Percentiles rank a stretch among this genome's conserved stretches.
Conservation (phyloP, 2,797 vertebrate genomes). For the Acanthurus lineatus region DNA sequence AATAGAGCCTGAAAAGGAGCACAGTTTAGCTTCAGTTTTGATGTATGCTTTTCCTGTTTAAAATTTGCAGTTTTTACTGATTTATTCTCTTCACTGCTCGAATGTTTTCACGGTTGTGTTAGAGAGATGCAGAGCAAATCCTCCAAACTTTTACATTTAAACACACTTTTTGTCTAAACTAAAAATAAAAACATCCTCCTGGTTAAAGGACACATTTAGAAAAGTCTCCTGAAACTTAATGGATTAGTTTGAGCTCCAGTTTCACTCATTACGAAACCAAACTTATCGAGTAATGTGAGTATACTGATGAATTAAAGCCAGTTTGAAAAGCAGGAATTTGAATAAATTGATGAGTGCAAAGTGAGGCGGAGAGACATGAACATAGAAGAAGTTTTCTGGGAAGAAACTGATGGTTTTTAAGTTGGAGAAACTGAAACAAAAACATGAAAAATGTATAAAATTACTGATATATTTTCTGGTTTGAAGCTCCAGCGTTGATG, state of each 20-base stretch:
- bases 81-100: no score
- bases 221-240: not conserved
- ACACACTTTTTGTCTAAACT: not conserved
- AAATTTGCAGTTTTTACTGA: no score
- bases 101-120: no score
- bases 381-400: no score
- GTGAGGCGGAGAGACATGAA: not conserved
- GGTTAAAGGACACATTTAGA: not conserved
- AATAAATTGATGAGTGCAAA: conserved; percentile 3
- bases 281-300: not conserved
- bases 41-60: no score
- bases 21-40: no score
- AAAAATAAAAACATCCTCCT: not conserved
- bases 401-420: no score
- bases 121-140: no score
- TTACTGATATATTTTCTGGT: not conserved
- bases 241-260: conserved; percentile 15
- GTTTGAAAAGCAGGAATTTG: not conserved
- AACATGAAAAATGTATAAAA: not conserved
- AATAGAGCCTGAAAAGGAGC: no score
- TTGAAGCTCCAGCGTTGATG: not conserved
- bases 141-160: no score
- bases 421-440: not conserved
- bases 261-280: not conserved
- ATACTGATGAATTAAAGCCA: conserved; percentile 24